Evolutionary conservation across 2,113 vertebrate species (phyloP), one percentile per base, ranked within the genome.

Genomic region (Lepus europaeus): DNA sequence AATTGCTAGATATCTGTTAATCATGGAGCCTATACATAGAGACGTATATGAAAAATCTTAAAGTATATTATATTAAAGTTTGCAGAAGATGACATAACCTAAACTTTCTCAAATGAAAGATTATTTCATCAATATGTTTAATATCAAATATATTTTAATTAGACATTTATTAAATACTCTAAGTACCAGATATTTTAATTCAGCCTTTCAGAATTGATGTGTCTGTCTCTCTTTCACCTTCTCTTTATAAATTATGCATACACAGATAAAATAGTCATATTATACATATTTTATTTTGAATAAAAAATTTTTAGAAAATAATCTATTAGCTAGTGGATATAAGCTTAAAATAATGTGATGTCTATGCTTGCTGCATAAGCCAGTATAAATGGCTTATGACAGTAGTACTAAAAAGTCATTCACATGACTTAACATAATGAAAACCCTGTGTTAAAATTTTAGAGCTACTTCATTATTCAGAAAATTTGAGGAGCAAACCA

Each of bases 71-170:
- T 39, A 39, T 39, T 39, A 39, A 70, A 56, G 31, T 66, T 92
- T 91, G 39, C 33, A 61, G 8, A 76, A 2, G 11, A 16, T 89
- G 56, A 82, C 2, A 89, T 0, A 64, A 78, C 5, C 49, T 90
- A 3, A 3, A 6, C 33, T 6, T 64, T 64, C 2, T 94, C 74
- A 86, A 82, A 59, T 49, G 61, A 89, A 77, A 77, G 17, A 73
- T 31, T 11, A n/a, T 82, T 76, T 89, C 9, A 20, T 19, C 53
- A 87, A 93, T 72, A 78, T 83, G 86, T 83, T 85, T 87, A 82
- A 17, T 73, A 82, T 72, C 1, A 73, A 31, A 72, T 83, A 70
- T 77, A 83, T 9, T 78, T 92, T 20, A 90, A 19, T 82, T 94
- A 74, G 90, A 82, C 19, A 72, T 77, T 66, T 90, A 39, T 45